Base-by-base conservation (phyloP, 64 coral and sea anemone species). In the Actinia equina region DNA sequence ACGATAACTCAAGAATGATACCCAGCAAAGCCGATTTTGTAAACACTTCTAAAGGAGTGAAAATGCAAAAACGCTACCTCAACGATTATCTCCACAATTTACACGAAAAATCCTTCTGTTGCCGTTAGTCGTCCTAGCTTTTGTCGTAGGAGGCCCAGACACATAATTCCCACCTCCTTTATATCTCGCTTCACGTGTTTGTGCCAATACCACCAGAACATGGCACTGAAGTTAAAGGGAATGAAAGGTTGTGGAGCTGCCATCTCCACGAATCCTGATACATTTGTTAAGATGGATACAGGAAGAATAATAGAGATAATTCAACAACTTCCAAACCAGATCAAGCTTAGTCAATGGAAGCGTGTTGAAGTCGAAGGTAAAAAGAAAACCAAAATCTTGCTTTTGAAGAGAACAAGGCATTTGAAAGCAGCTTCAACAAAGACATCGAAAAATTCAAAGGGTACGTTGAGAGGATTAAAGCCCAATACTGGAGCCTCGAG, bases 321-420 rank as follows among this genome's bases (percentile, higher is more conserved):
- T 16, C 17, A 65, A 15, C 26, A 20, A 6, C 46, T 52, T 52
- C 77, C 43, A 30, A 3, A 53, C 12, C 18, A 42, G 10, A 56
- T 92, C 18, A 92, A 87, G 51, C 84, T 64, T 43, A 88, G 85
- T 41, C 90, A 87, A 19, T 93, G 86, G 91, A 89, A 86, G 57
- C 82, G 83, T 2, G 83, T 93, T 20, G 26, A 67, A 7, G 57
- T 67, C 15, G 86, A 88, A 17, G 80, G 80, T 13, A 88, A 88
- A 43, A 88, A 91, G 78, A 92, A 89, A 55, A 88, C 51, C n/a
- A 93, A 86, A 44, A 49, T 88, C 17, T 88, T 52, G 2, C 7
- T 5, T 12, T 62, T 19, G 56, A 59, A 16, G 70, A 41, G 7
- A 19, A 59, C 30, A 86, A 82, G 19, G 44, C 9, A 43, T 82